Percentiles rank a stretch among this genome's conserved stretches.
Evolutionary conservation across 2,113 vertebrate genomes (phyloP).

Genomic region (Nannobrachium achirus): DNA sequence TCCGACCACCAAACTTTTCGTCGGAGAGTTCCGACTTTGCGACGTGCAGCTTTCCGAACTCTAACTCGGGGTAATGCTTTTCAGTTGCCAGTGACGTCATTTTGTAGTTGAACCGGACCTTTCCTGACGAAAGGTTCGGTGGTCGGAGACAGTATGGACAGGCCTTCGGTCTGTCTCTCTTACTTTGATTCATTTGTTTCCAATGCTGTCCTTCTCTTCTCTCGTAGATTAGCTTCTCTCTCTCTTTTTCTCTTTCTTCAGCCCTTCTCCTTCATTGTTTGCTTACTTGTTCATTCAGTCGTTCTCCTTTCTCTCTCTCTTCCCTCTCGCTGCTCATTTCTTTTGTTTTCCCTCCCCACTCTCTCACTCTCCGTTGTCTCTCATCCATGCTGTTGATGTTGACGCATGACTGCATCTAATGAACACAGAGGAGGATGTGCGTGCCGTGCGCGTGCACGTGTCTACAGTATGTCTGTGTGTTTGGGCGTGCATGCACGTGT

Average conservation of each 20-base stretch:
- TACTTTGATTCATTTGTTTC: conserved; percentile 45
- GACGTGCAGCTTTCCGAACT: too few relatives aligned
- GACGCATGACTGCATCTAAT: not conserved
- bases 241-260: conserved; percentile 2
- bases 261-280: not conserved
- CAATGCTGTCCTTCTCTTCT: conserved; percentile 22
- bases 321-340: not conserved
- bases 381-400: conserved; percentile 5
- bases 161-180: too few relatives aligned
- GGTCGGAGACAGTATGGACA: too few relatives aligned
- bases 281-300: too few relatives aligned
- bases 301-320: not conserved
- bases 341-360: too few relatives aligned
- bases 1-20: too few relatives aligned
- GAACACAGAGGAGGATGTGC: not conserved
- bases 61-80: too few relatives aligned
- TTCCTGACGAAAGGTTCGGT: too few relatives aligned
- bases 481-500: not conserved
- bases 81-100: too few relatives aligned
- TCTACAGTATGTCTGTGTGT: not conserved
- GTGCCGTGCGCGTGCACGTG: not conserved
- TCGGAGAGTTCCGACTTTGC: too few relatives aligned
- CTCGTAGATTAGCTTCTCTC: conserved; percentile 16
- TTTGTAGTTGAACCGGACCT: too few relatives aligned
- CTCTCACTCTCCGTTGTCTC: not conserved